These are phyloP conservation scores for Sycophaga agraensis DNA, from an alignment of 1,140 invertebrate genomes.

Conservation along the genomic window DNA sequence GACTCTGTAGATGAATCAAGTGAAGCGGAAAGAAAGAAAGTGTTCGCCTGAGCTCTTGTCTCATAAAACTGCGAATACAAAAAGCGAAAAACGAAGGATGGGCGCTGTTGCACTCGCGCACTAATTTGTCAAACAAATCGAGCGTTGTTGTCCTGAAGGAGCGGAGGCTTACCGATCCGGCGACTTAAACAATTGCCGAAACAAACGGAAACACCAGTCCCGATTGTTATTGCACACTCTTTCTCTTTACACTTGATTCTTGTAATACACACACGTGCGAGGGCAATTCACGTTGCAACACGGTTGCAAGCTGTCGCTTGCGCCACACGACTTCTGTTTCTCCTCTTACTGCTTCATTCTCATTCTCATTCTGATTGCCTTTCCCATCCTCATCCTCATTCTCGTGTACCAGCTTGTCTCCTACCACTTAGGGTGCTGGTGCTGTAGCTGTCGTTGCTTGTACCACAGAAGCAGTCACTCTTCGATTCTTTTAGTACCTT, in stretches of 20 bases:
- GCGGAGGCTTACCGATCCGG: neutral
- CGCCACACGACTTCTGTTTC: neutral
- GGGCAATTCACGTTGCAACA: conserved; percentile 12
- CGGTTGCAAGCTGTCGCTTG: neutral
- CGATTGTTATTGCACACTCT: conserved; percentile 16
- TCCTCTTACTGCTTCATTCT: too few relatives aligned
- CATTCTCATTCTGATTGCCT: too few relatives aligned
- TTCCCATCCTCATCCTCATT: too few relatives aligned
- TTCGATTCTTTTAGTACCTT: too few relatives aligned
- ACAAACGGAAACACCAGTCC: conserved; percentile 13
- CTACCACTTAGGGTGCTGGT: too few relatives aligned
- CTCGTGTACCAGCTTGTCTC: too few relatives aligned
- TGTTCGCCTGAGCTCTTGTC: neutral
- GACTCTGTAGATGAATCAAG: too few relatives aligned
- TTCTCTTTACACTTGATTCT: conserved; percentile 4
- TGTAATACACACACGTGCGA: conserved; percentile 5
- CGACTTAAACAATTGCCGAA: conserved; percentile 24
- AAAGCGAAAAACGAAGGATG: neutral
- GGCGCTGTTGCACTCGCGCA: conserved; percentile 11
- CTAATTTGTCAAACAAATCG: conserved; percentile 22
- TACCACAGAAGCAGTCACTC: too few relatives aligned
- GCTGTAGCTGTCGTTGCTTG: too few relatives aligned
- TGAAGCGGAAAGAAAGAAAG: neutral
- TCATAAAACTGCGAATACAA: neutral
- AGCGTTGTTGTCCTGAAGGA: conserved; percentile 3